Conservation (phyloP, 2,888 invertebrate genomes). For the Odontomyia ornata region DNA sequence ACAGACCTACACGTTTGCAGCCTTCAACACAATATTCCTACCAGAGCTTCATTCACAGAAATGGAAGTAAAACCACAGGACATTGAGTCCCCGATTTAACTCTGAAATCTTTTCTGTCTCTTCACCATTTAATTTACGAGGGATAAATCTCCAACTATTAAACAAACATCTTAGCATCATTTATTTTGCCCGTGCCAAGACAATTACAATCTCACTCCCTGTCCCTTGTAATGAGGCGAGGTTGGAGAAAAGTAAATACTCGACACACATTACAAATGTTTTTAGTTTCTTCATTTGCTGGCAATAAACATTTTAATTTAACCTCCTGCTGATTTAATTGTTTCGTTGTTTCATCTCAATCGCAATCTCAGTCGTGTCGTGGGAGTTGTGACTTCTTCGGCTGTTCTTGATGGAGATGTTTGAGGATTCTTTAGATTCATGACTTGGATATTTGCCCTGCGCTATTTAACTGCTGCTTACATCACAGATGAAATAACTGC, state of each 20-base stretch:
- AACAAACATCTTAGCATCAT: neutral
- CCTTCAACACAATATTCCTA: neutral
- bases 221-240: neutral
- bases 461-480: conserved; percentile 6
- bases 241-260: conserved; percentile 30
- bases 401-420: neutral
- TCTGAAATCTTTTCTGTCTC: neutral
- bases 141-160: neutral
- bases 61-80: conserved; percentile 40
- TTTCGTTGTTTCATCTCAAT: conserved; percentile 39
- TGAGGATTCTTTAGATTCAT: neutral
- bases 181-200: neutral
- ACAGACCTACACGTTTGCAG: neutral
- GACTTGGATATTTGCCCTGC: neutral
- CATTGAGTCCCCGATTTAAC: conserved; percentile 30
- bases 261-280: conserved; percentile 46
- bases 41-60: conserved; percentile 21
- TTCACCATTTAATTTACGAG: conserved; percentile 34
- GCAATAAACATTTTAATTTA: conserved; percentile 51
- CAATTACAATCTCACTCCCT: neutral
- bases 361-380: neutral
- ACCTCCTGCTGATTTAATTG: conserved; percentile 50
- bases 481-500: conserved; percentile 1
- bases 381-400: neutral
- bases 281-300: conserved; percentile 50